phyloP scores from a whole-genome alignment of 2,113 vertebrate species.

The Poeciliopsis occidentalis region DNA sequence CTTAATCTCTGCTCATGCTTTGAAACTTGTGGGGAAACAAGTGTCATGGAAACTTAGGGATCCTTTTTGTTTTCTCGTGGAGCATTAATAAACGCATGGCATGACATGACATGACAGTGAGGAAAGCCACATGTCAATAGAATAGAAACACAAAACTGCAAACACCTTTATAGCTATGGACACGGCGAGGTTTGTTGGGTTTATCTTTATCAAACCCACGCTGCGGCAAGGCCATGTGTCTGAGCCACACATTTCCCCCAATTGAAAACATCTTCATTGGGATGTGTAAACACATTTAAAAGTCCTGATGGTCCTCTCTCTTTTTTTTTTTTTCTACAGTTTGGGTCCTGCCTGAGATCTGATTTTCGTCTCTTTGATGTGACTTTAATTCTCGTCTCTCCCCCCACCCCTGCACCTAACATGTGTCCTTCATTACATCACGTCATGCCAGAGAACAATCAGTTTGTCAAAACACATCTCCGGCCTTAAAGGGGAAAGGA shows the following conservation, averaged over 20 bases:
- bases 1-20: not conserved
- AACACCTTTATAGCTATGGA: conserved; percentile 22
- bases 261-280: conserved; percentile 65
- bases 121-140: not conserved
- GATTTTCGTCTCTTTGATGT: conserved; percentile 68
- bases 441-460: conserved; percentile 72
- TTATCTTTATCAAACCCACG: conserved; percentile 52
- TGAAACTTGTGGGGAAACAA: not conserved
- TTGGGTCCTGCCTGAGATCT: conserved; percentile 52
- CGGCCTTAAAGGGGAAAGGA: conserved; percentile 37
- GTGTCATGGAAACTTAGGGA: conserved; percentile 12
- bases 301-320: conserved; percentile 15
- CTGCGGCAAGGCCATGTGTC: conserved; percentile 25
- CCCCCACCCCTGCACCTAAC: conserved; percentile 39
- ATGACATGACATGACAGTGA: conserved; percentile 4
- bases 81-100: conserved; percentile 48
- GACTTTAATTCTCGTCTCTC: conserved; percentile 56
- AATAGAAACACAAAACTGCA: conserved; percentile 19
- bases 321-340: conserved; percentile 14
- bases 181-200: conserved; percentile 51
- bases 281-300: conserved; percentile 63
- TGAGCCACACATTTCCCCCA: conserved; percentile 46
- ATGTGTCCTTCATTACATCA: conserved; percentile 75
- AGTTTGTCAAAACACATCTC: conserved; percentile 73
- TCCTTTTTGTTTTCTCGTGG: conserved; percentile 34